Evolutionary conservation across 2,797 vertebrate genomes (phyloP), one percentile per base, ranked within the genome.

Genomic region (Lutjanus campechanus): DNA sequence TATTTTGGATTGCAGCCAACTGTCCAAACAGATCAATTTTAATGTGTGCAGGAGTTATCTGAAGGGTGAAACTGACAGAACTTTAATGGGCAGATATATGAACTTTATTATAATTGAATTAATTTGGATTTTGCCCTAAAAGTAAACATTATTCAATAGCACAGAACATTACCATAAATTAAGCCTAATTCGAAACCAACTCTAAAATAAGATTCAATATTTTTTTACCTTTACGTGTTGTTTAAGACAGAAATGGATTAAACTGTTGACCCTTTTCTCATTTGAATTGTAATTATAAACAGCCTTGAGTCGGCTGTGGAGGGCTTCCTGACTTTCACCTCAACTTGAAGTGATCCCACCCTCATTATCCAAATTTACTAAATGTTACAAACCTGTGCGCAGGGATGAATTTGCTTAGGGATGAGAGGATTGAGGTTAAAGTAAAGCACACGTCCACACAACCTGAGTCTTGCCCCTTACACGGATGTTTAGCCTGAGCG

Each of bases 271-370:
- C 79, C 69, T 65, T 41, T 11, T 59, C 86, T 86, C 64, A 82
- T 90, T 88, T 86, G 41, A 83, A 84, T 83, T 69, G 67, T 73
- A 86, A 88, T 89, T 80, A 85, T 53, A 83, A 93, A 87, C 80
- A 73, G 78, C 69, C 62, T 82, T 0, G 70, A 78, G 82, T 83
- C 16, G 1, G 63, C 79, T 71, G 54, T 83, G 63, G 74, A 88
- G 87, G 79, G 60, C 81, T 74, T 69, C 43, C 44, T 62, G 79
- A 88, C 80, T 85, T 88, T 87, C 79, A 86, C 74, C 85, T 76
- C 68, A 51, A 67, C 59, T 65, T 78, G 19, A 22, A 76, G 67
- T 60, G 47, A 54, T 56, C 43, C 53, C 50, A 3, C 8, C 50
- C 60, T 90, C 83, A 79, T 86, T 84, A 89, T 74, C 83, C 76